Conservation (phyloP, 2,113 vertebrate species). For the Diglossa brunneiventris region DNA sequence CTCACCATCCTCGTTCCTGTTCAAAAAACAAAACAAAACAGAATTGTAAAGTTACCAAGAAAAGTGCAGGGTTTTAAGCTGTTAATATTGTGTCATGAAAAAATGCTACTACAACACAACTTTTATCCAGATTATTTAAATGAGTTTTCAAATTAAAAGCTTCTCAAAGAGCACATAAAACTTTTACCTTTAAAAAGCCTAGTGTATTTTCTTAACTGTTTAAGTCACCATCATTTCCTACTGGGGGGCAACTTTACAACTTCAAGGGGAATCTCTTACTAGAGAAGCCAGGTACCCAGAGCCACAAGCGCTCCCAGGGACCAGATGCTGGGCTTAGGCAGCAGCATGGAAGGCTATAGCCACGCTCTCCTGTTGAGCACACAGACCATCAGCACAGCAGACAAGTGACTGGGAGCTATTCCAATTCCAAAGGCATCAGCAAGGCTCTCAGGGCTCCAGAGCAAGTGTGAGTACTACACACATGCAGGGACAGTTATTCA, state of each 20-base stretch:
- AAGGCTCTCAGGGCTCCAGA: neutral
- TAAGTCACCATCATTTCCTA: neutral
- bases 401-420: fast-evolving
- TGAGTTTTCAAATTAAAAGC: neutral
- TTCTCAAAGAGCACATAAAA: neutral
- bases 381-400: neutral
- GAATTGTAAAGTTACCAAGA: neutral
- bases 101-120: neutral
- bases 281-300: neutral
- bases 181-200: neutral
- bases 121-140: neutral
- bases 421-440: neutral
- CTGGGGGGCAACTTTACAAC: neutral
- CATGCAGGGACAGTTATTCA: neutral
- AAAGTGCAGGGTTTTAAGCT: neutral
- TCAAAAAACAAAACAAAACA: conserved; percentile 16
- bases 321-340: neutral
- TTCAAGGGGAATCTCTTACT: neutral
- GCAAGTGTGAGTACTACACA: neutral
- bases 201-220: neutral
- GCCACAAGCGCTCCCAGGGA: neutral
- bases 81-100: neutral
- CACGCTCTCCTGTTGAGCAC: neutral
- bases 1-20: conserved; percentile 89
- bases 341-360: neutral